A percentile compares a stretch with the other conserved stretches of the same genome.
Conservation (phyloP, 2,797 vertebrate genomes). For the Pseudochirops cupreus region DNA sequence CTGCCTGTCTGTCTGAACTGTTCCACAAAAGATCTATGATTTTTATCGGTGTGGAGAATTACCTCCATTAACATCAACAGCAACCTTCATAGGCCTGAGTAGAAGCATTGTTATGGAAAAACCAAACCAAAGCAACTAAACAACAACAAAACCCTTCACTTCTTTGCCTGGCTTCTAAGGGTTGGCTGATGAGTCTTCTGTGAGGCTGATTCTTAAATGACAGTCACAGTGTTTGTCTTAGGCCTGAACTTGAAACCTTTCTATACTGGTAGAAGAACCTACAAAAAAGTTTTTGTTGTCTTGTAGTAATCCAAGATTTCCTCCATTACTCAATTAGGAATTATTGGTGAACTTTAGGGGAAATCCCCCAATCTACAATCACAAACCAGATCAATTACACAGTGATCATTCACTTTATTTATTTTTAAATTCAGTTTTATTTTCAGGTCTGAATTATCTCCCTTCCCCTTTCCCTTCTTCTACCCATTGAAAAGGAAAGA, state of each 20-base stretch:
- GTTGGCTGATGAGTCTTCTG: not conserved
- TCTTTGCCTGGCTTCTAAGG: not conserved
- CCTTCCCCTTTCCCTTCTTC: not conserved
- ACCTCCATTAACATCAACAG: too few relatives aligned
- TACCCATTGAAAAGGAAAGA: not conserved
- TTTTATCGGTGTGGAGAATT: too few relatives aligned
- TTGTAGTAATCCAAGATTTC: too few relatives aligned
- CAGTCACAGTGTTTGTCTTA: not conserved
- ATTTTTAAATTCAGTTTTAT: not conserved
- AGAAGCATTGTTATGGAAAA: not conserved
- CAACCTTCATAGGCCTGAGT: not conserved
- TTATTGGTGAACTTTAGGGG: not conserved
- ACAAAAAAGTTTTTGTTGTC: too few relatives aligned
- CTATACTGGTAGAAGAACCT: too few relatives aligned
- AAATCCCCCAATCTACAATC: not conserved
- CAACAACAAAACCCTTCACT: not conserved
- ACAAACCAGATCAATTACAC: not conserved
- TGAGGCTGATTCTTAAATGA: not conserved
- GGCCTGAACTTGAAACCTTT: too few relatives aligned
- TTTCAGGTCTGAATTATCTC: not conserved
- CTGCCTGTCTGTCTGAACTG: not conserved
- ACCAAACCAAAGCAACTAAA: not conserved
- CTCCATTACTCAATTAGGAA: too few relatives aligned
- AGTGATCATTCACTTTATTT: not conserved
- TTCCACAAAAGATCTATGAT: too few relatives aligned